These are phyloP conservation scores for Coptodon bakossiorum DNA, from an alignment of 2,113 vertebrate genomes.

Conservation along the genomic window DNA sequence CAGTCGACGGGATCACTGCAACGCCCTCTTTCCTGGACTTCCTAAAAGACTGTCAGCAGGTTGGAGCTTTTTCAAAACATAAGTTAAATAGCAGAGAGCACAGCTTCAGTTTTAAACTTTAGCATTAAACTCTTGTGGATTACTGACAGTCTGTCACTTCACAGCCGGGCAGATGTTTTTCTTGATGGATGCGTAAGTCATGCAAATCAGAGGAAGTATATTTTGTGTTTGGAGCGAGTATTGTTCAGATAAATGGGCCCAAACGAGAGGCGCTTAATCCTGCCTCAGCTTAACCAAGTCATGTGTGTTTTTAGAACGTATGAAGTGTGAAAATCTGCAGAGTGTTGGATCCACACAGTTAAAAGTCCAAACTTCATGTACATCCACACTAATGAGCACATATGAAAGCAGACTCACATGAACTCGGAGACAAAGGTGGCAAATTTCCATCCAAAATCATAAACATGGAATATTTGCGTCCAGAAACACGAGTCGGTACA, in stretches of 20 bases:
- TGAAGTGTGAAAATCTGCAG: not conserved
- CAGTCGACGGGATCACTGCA: not conserved
- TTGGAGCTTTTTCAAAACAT: not conserved
- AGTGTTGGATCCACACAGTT: too few relatives aligned
- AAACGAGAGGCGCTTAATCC: not conserved
- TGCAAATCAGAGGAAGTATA: not conserved
- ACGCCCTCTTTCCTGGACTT: not conserved
- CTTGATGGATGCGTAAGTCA: not conserved
- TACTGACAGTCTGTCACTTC: not conserved
- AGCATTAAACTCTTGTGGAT: not conserved
- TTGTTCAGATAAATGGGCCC: not conserved
- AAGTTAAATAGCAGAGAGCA: not conserved
- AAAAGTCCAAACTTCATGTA: too few relatives aligned
- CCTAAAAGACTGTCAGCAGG: not conserved
- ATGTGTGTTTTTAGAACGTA: not conserved
- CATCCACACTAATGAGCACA: too few relatives aligned
- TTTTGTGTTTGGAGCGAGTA: not conserved
- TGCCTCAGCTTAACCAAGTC: not conserved
- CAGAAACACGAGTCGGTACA: too few relatives aligned
- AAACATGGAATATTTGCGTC: too few relatives aligned
- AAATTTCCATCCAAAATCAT: too few relatives aligned
- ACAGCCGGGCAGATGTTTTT: not conserved
- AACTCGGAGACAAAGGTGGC: too few relatives aligned
- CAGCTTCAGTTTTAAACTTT: not conserved
- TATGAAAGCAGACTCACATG: too few relatives aligned